Percentiles rank a stretch among this genome's conserved stretches.
phyloP scores from a whole-genome alignment of 2,888 invertebrate genomes.

The Conomelus anceps region DNA sequence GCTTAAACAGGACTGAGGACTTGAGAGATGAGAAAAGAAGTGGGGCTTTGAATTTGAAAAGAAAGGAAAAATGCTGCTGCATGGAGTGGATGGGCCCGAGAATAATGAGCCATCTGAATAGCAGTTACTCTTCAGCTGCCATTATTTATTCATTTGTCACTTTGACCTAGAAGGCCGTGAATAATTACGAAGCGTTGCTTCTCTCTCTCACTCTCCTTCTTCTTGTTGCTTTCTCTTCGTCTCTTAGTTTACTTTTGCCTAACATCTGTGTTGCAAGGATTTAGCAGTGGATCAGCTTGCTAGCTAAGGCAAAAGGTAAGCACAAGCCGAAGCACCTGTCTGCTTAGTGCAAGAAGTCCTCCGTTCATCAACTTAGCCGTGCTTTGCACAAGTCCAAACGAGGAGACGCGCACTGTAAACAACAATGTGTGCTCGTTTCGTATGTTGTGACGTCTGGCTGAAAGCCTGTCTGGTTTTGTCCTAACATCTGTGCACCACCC shows the following conservation, averaged over 20 bases:
- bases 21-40: too few species aligned
- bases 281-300: too few species aligned
- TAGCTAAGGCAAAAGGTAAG: neutral
- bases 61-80: neutral
- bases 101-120: neutral
- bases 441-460: neutral
- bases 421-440: neutral
- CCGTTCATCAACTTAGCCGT: neutral
- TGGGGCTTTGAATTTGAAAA: neutral
- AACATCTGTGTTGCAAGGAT: neutral
- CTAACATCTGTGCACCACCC: neutral
- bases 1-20: neutral
- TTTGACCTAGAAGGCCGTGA: neutral
- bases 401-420: neutral
- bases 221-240: neutral
- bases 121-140: neutral
- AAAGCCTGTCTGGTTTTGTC: neutral
- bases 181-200: neutral
- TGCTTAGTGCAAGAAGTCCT: neutral
- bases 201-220: neutral
- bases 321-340: neutral
- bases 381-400: neutral
- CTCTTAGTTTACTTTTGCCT: neutral
- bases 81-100: neutral
- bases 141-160: neutral